Base-by-base conservation (phyloP, 2,888 invertebrate species). In the Dilophus febrilis region DNA sequence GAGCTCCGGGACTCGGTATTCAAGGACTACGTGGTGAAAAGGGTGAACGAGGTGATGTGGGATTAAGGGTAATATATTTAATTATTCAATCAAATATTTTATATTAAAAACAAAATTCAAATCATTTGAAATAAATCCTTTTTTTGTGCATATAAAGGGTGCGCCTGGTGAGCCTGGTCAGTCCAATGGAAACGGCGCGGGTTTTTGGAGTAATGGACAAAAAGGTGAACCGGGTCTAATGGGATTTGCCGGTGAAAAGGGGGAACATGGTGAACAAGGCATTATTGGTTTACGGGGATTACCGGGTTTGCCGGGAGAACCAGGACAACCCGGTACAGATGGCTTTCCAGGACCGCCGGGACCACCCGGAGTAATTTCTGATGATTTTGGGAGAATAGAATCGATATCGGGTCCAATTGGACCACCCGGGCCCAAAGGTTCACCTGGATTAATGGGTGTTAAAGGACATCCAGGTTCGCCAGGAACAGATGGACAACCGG, bases 181-280 rank as follows among this genome's bases (percentile, higher is more conserved):
- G 71, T 12, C 60, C 58, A 2, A 12, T 29, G 70, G 67, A 52
- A 52, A 33, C n/a, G 18, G 38, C 28, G 46, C 45, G 10, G 26
- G 29, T 7, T 18, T 30, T 17, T 44, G 43, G 33, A 11, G 14
- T 16, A 17, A 38, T 10, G 42, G 45, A 7, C 19, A 37, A 28
- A 27, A 17, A 3, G 75, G 76, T 57, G 75, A 75, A n/a, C 65
- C 71, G 51, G 76, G 77, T 33, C 65, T 70, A 37, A 72, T 74
- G 51, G 76, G 76, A 18, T 64, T 70, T 44, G 57, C 69, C 37
- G 77, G 77, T 36, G 55, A 62, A 34, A 75, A 74, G 56, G 76
- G 74, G 16, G 74, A 75, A 50, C 65, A 29, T 7, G 40, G 38
- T 26, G 40, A 40, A 27, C 13, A 22, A 26, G 40, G 40, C 17